These are phyloP conservation scores for Tenthredo amoena DNA, from an alignment of 2,888 invertebrate genomes.

Conservation along the genomic window DNA sequence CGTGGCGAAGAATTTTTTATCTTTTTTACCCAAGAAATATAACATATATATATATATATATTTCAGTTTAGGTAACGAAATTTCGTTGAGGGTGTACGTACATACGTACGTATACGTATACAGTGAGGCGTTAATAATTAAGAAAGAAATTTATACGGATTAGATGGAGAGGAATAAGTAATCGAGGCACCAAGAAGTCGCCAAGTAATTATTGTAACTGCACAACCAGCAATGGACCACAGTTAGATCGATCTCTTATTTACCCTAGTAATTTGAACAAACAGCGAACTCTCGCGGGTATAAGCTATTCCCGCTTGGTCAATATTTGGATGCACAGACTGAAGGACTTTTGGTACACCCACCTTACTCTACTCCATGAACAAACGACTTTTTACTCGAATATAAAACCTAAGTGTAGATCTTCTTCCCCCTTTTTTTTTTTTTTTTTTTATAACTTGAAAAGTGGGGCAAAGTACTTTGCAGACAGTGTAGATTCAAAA, in stretches of 20 bases:
- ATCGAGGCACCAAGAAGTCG: neutral
- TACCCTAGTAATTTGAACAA: slow-evolving; percentile 48
- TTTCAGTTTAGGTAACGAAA: neutral
- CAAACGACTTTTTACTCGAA: neutral
- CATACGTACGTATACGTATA: neutral
- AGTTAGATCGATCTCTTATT: slow-evolving; percentile 41
- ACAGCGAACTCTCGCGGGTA: slow-evolving; percentile 8
- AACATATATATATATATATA: neutral
- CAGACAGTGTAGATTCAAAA: neutral
- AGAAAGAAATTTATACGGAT: neutral
- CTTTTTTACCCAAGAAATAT: neutral
- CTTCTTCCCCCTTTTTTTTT: neutral
- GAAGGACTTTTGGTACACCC: neutral
- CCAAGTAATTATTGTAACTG: neutral
- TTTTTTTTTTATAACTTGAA: neutral
- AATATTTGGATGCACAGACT: slow-evolving; percentile 18
- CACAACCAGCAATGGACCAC: neutral
- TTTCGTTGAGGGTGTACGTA: neutral
- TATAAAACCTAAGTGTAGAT: neutral
- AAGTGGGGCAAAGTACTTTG: neutral
- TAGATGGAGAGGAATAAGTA: neutral
- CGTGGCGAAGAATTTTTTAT: neutral
- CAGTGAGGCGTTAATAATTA: neutral
- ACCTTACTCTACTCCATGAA: neutral
- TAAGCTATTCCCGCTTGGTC: neutral